A percentile compares a stretch with the other conserved stretches of the same genome.
phyloP scores from a whole-genome alignment of 2,888 invertebrate genomes.

The Neoitamus cyanurus region DNA sequence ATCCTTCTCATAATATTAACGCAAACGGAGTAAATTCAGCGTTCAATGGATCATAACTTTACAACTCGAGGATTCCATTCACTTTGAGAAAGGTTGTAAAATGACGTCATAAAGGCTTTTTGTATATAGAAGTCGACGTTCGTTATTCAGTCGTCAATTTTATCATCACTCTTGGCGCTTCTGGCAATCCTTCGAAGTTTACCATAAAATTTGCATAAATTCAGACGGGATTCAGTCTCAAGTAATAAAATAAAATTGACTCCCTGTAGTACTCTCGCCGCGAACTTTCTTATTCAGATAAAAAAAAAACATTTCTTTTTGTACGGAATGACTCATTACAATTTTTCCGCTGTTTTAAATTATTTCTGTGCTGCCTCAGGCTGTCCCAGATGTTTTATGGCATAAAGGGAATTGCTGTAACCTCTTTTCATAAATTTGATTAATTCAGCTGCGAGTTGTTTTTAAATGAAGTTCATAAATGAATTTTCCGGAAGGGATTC shows the following conservation, averaged over 20 bases:
- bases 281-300: constrained; percentile 11
- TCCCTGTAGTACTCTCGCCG: neutral
- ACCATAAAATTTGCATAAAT: constrained; percentile 39
- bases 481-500: neutral
- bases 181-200: constrained; percentile 32
- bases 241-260: constrained; percentile 42
- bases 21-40: neutral
- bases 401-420: neutral
- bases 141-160: constrained; percentile 26
- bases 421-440: constrained; percentile 11
- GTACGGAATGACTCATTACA: constrained; percentile 4
- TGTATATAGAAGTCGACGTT: neutral
- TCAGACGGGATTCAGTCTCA: constrained; percentile 13
- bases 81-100: neutral
- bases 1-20: neutral
- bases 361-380: neutral
- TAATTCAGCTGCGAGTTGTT: constrained; percentile 4
- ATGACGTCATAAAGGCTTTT: neutral
- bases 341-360: constrained; percentile 17
- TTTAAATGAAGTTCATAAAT: constrained; percentile 1
- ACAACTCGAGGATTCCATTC: neutral
- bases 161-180: constrained; percentile 23
- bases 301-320: neutral
- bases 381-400: neutral
- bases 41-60: neutral